Base-by-base conservation (phyloP, 2,797 vertebrate genomes). In the Psittacula derbiana region DNA sequence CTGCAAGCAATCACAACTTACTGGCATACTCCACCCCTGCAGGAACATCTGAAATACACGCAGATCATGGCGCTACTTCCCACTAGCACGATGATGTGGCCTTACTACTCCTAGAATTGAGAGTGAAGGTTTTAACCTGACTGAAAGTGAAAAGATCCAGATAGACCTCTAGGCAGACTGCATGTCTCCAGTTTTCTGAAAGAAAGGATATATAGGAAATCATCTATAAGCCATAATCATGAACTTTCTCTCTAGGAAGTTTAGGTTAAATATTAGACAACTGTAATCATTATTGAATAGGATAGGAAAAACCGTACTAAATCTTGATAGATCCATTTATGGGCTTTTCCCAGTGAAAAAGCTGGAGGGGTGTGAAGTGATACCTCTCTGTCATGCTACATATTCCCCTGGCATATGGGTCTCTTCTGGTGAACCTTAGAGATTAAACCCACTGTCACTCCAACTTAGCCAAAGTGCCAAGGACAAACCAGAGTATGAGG, bases 361-460 rank as follows among this genome's bases (percentile, higher is more conserved):
- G 5, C 4, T 41, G 40, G 20, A 53, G 8, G 6, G 64, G 33
- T 24, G 20, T 46, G 43, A 82, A 73, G 43, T 50, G 27, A 15
- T 7, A 21, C 10, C 31, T 36, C 23, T 44, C 12, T 76, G 33
- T 41, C 14, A 8, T n/a, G 20, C 16, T 74, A 1, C 0, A 0
- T 49, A 16, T 15, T 62, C 10, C 33, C 18, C 36, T 69, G 50
- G 15, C 16, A 38, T 16, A 58, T 8, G 61, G 25, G 20, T 19
- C 10, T 88, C 15, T 89, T 43, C 27, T 41, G 33, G 23, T 27
- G 18, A 80, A 7, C 31, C 43, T 28, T 46, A 40, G 6, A 72
- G 53, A 4, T 21, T 80, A 78, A 74, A 9, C 5, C 10, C 14
- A 5, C 20, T 38, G 2, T 12, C 46, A 27, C 11, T 4, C 1